Base-by-base conservation (phyloP, 1,140 invertebrate species). In the Drosophila lini region DNA sequence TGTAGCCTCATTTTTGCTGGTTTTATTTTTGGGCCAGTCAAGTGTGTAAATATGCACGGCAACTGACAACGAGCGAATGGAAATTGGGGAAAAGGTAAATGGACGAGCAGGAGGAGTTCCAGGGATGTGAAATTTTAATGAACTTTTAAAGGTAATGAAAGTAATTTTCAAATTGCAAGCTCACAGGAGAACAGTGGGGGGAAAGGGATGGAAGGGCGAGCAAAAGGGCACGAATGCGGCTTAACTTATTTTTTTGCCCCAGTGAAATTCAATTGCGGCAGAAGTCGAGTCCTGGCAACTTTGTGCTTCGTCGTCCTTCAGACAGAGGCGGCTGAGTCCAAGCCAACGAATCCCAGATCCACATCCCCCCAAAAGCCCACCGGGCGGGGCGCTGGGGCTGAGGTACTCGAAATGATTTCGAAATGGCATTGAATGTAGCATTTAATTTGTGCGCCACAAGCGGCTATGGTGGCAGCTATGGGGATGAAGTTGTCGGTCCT, bases 401-500 rank as follows among this genome's bases (percentile, higher is more conserved):
- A 67, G 50, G 74, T 73, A 75, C 80, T 88, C 76, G 80, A 77
- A 78, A 88, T 83, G 80, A 88, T 82, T 86, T 80, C 71, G 65
- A 80, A 86, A 86, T 86, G 83, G 83, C 83, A 86, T 88, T 89
- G 83, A 89, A 89, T 88, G 83, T 88, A 89, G 80, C 83, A 88
- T 88, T 86, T 88, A 89, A 88, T 88, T 88, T 88, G 83, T 89
- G 69, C 63, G 80, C 70, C 70, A 70, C 52, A 78, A 80, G 65
- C 78, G 74, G 74, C 55, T 38, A 55, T 55, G 65, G 64, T 57
- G 70, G 64, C 67, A 55, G 52, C 52, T 57, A 53, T 62, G 67
- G 56, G 65, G 62, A 73, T 76, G 61, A 55, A 55, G 75, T 57
- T 57, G 36, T 40, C 63, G 64, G 74, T 80, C 45, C 31, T 67